phyloP scores from a whole-genome alignment of 2,797 vertebrate genomes.

The Eulemur coronatus region DNA sequence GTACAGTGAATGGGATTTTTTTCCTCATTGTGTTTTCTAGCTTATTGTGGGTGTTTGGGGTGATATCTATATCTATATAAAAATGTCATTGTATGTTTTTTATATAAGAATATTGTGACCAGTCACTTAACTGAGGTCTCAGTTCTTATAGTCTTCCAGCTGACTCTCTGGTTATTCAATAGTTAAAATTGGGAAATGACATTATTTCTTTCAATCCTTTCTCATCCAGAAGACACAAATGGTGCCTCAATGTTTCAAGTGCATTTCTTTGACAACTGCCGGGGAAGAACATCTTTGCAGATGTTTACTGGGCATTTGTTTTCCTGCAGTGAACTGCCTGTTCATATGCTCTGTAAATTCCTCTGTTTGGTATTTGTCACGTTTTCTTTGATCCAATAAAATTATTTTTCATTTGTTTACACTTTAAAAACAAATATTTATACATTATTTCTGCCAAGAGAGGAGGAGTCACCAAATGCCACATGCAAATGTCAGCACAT shows the following conservation, averaged over 20 bases:
- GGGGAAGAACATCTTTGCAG: neutral
- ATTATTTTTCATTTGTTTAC: slow-evolving; percentile 7
- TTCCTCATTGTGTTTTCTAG: neutral
- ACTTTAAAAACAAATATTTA: neutral
- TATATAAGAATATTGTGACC: neutral
- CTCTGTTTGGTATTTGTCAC: neutral
- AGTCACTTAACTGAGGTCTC: neutral
- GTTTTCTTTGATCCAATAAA: neutral
- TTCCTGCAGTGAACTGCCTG: neutral
- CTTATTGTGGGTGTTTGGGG: neutral
- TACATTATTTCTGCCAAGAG: neutral
- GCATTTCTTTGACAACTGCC: neutral
- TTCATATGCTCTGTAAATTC: neutral
- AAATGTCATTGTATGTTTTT: neutral
- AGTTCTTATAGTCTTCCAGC: neutral
- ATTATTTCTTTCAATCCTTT: slow-evolving; percentile 2
- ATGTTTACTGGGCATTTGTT: neutral
- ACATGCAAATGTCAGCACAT: neutral
- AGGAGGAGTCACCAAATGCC: neutral
- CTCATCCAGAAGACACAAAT: neutral
- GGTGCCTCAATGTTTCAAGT: neutral
- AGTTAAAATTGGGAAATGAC: neutral
- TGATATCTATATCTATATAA: neutral
- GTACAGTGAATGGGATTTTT: neutral
- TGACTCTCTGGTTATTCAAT: neutral